Conservation (phyloP, 2,888 invertebrate genomes). For the Panopea generosa region DNA sequence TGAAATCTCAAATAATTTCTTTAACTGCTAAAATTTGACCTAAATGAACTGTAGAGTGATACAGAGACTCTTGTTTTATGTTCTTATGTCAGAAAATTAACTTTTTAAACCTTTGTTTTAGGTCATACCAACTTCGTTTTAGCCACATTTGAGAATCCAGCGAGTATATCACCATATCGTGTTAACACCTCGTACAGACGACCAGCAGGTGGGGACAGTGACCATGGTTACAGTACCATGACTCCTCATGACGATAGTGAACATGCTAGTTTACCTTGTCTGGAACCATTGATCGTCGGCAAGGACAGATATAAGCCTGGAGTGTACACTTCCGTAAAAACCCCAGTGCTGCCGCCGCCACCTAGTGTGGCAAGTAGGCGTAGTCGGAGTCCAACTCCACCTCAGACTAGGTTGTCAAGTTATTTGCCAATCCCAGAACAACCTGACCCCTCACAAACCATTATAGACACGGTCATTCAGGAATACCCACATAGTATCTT, state of each 20-base stretch:
- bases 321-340: constrained; percentile 64
- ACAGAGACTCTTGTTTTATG: no score
- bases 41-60: no score
- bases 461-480: constrained; percentile 65
- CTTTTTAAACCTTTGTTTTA: no score
- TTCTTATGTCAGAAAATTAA: no score
- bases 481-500: constrained; percentile 88
- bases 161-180: constrained; percentile 94
- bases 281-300: constrained; percentile 82
- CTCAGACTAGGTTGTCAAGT: constrained; percentile 75
- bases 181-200: constrained; percentile 93
- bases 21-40: no score
- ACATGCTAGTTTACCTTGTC: constrained; percentile 83
- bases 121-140: constrained; percentile 84
- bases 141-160: constrained; percentile 86
- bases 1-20: no score
- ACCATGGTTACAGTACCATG: constrained; percentile 93
- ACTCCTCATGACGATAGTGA: constrained; percentile 84
- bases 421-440: constrained; percentile 78
- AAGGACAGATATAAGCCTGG: constrained; percentile 83
- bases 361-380: constrained; percentile 77
- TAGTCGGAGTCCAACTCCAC: constrained; percentile 83
- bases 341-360: constrained; percentile 80
- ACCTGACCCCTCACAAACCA: constrained; percentile 76
- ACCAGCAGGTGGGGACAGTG: constrained; percentile 91